Base-by-base conservation (phyloP, 2,797 vertebrate genomes). In the Hydrocynus forskahlii region DNA sequence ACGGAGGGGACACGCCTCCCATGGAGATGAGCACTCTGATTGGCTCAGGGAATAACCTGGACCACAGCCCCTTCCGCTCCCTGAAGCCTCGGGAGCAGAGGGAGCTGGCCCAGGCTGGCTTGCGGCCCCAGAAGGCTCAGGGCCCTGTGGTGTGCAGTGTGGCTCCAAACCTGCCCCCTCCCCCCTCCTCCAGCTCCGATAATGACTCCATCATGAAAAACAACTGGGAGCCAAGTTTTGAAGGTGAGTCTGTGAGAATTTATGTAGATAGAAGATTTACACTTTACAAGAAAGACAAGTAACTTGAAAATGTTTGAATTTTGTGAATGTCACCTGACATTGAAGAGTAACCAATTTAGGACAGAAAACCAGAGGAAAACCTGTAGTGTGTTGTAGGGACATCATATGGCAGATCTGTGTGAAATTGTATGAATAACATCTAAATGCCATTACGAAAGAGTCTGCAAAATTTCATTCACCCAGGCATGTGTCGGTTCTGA, bases 111-210 rank as follows among this genome's bases (percentile, higher is more conserved):
- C 95, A 95, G 66, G 25, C 74, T 14, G 80, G 75, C 13, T 12
- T 62, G 0, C 92, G 93, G 0, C 64, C 87, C 38, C 92, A 91
- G 0, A 95, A 94, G 88, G 89, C 91, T 0, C 94, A 95, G 45
- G 94, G 96, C 6, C 95, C 96, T 0, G 95, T 96, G 0, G 95
- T 99, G 84, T 99, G 98, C 93, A 99, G 97, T 0, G 98, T 99
- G 81, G 97, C 97, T 7, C 98, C 98, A n/a, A 96, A 99, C 87
- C 93, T 98, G 23, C 98, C 97, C 0, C 89, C 93, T 0, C 91
- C 92, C 0, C 94, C 94, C 0, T 91, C 96, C 0, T 96, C 96
- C 84, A 95, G 90, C 88, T 95, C 95, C 0, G 97, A 97, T 89
- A 97, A 95, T 0, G 96, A 96, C 86, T 95, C 97, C 52, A 92